Base-by-base conservation (phyloP, 2,113 vertebrate genomes). In the Brienomyrus brachyistius region DNA sequence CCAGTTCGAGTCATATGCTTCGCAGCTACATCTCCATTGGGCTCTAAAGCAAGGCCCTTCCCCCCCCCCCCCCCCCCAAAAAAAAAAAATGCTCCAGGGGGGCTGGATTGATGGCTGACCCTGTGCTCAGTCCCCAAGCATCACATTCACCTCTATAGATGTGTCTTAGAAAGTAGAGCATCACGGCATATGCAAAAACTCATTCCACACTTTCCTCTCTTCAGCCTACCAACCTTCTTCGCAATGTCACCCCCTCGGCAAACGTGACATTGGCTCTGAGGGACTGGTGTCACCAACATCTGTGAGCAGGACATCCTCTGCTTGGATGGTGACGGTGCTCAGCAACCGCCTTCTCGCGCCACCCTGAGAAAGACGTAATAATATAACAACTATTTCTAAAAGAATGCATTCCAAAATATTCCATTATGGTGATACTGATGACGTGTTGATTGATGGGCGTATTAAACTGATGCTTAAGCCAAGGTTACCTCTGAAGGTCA, bases 381-480 rank as follows among this genome's bases (percentile, higher is more conserved):
- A 66, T 27, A 66, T 9, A 27, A 66, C 62, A 66, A 10, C 62
- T 31, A 31, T 66, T 66, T 66, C n/a, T 27, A 27, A 27, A 10
- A 31, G n/a, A 66, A 66, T 66, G 59, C 59, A 10, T 66, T 66
- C 62, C 62, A 27, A 27, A 66, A 66, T n/a, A 27, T 66, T 66
- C 8, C 8, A 66, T 66, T 27, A 3, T 10, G 2, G 21, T 66
- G 21, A 1, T 56, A 23, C 21, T 59, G 21, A 23, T 23, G 21
- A 70, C 10, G 4, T 70, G 66, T 47, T 27, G 17, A 59, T 59
- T 66, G 59, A 66, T 23, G 59, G 59, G 8, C 2, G 9, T 66
- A 40, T 13, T 66, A 91, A 93, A 94, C 70, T 40, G 70, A 5
- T 15, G 70, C 15, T 31, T 1, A 35, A 74, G 70, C 31, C 70